Base-by-base conservation (phyloP, 2,888 invertebrate species). In the Mythimna ferrago region DNA sequence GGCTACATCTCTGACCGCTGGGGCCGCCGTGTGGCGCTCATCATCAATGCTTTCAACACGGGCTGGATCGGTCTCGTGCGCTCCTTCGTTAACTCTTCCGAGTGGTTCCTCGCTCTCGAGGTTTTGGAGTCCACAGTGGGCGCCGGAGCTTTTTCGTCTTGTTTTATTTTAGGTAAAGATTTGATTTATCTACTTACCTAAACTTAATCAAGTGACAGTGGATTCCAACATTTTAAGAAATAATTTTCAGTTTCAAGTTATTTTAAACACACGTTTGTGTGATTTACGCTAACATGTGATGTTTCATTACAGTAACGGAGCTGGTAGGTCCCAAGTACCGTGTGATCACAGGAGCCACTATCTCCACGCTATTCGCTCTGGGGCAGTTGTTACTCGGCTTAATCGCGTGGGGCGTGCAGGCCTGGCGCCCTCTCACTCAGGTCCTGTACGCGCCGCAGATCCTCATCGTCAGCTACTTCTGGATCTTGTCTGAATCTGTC, bases 1-100 rank as follows among this genome's bases (percentile, higher is more conserved):
- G 98, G 98, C 53, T 97, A 97, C 85, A 94, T 98, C 79, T 98
- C 98, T 0, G 98, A 98, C 93, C 97, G 97, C 96, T 98, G 97
- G 95, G 98, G 98, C 5, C 96, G 98, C 48, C 97, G 97, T 82
- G 96, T 97, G 60, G 96, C 97, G 11, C 95, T 98, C 84, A 96
- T 97, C 44, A 91, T 97, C 84, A 97, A 97, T 80, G 97, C 97
- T 81, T 95, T 97, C 82, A 92, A 97, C 82, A 97, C 97, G 41
- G 97, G 97, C 66, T 92, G 97, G 88, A 94, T 97, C 69, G 98
- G 98, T 4, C 92, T 98, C 51, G 94, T 97, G 32, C 97, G 98
- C 70, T 97, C 98, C 16, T 97, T 98, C 88, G 97, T 98, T 70
- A 97, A 97, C 72, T 97, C 97, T 80, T 98, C 98, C 90, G 94